Evolutionary conservation across 2,797 vertebrate genomes (phyloP), one percentile per base, ranked within the genome.

Genomic region (Spheniscus humboldti): DNA sequence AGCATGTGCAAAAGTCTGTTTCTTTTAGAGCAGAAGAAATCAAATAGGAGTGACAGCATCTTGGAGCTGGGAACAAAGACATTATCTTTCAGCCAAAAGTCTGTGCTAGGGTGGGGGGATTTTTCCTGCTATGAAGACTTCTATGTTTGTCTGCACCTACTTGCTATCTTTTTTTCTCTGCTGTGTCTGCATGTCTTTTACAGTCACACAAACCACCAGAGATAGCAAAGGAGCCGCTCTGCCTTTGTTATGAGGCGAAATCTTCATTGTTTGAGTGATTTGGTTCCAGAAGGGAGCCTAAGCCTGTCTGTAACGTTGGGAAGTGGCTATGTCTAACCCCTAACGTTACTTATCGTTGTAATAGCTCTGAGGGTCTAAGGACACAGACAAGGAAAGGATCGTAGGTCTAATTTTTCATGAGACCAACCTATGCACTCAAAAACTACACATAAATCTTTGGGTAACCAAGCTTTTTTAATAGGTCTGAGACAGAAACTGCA

Each of bases 31-130:
- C 28, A 62, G 69, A 55, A 81, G 82, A 68, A 93, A 83, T 78
- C 33, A 90, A 91, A 73, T 5, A 50, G 56, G 45, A 90, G 18
- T 86, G 94, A 83, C 86, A 78, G 82, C 66, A 75, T 92, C 79
- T 91, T 92, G 96, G 91, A 95, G 55, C 87, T 66, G 57, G 75
- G 87, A 96, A 88, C 88, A 96, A 95, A 95, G 83, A 47, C 50
- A 30, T 68, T 59, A 14, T 81, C 73, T 47, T 72, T 69, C 87
- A 94, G 91, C 86, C 93, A 95, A 45, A 94, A 94, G 24, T 50
- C 43, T 90, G 71, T 47, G 22, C 35, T 69, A 50, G 79, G n/a
- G 39, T 59, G 76, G 62, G 68, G 92, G 76, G 72, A 81, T 76
- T 93, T 93, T 88, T 88, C 52, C 80, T 81, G 53, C 93, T 62